Conservation (phyloP, 1,140 invertebrate genomes). For the Parasteatoda tepidariorum region DNA sequence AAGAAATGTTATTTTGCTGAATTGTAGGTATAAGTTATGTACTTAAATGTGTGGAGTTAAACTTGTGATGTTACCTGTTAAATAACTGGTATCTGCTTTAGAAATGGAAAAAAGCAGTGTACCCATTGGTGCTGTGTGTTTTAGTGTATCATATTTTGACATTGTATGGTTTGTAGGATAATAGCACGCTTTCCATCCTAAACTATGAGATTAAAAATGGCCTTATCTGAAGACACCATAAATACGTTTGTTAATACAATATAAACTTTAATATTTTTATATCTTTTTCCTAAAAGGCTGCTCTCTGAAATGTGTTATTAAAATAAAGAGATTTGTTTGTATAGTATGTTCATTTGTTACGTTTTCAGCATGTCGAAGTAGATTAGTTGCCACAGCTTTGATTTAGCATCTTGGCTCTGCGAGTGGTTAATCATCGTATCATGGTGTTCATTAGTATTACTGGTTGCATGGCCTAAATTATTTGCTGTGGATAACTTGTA, state of each 20-base stretch:
- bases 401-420: constrained; percentile 9
- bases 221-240: constrained; percentile 54
- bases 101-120: not conserved
- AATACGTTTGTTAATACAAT: constrained; percentile 58
- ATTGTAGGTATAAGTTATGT: constrained; percentile 22
- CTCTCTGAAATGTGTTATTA: constrained; percentile 17
- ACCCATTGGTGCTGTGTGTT: constrained; percentile 55
- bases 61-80: constrained; percentile 2
- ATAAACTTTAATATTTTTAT: constrained; percentile 58
- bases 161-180: constrained; percentile 19
- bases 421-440: constrained; percentile 19
- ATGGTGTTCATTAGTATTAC: constrained; percentile 18
- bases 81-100: not conserved
- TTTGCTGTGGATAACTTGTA: constrained; percentile 46
- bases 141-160: constrained; percentile 22
- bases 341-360: constrained; percentile 56
- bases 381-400: constrained; percentile 14
- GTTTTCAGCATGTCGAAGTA: constrained; percentile 44
- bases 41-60: constrained; percentile 33
- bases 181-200: constrained; percentile 54
- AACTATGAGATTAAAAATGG: constrained; percentile 43
- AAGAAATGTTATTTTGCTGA: too few species aligned
- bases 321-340: constrained; percentile 40
- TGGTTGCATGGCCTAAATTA: constrained; percentile 21
- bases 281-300: constrained; percentile 48